These are phyloP conservation scores for Tapera naevia DNA, from an alignment of 2,797 vertebrate species.

Conservation along the genomic window DNA sequence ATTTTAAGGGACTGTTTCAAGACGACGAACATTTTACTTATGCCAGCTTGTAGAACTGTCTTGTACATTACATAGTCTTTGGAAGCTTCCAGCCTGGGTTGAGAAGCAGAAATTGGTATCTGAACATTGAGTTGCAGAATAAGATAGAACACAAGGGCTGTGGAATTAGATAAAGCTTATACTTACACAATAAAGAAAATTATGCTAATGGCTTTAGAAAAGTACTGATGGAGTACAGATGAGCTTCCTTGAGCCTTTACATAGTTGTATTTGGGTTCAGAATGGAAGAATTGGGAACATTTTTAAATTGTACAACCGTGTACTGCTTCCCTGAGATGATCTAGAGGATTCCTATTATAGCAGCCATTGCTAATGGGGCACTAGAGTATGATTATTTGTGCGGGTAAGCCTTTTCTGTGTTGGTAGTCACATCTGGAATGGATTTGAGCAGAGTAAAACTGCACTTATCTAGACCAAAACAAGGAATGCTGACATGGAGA, in stretches of 20 bases:
- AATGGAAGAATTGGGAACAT: not conserved
- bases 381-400: not conserved
- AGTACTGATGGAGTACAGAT: fast-evolving
- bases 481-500: not conserved
- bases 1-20: not conserved
- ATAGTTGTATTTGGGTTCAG: not conserved
- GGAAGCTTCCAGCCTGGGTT: not conserved
- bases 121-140: not conserved
- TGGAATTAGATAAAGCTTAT: not conserved
- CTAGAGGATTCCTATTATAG: not conserved
- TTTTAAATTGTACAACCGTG: not conserved
- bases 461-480: not conserved
- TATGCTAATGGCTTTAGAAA: not conserved
- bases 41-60: not conserved
- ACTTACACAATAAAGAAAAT: not conserved
- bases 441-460: not conserved
- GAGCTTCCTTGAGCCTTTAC: not conserved
- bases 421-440: not conserved
- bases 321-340: not conserved
- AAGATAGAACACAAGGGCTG: not conserved
- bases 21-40: fast-evolving
- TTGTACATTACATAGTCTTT: not conserved
- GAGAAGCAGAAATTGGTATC: not conserved
- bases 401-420: not conserved
- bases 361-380: not conserved